These are phyloP conservation scores for Rhyacophila brunnea DNA, from an alignment of 1,140 invertebrate genomes.

Conservation along the genomic window DNA sequence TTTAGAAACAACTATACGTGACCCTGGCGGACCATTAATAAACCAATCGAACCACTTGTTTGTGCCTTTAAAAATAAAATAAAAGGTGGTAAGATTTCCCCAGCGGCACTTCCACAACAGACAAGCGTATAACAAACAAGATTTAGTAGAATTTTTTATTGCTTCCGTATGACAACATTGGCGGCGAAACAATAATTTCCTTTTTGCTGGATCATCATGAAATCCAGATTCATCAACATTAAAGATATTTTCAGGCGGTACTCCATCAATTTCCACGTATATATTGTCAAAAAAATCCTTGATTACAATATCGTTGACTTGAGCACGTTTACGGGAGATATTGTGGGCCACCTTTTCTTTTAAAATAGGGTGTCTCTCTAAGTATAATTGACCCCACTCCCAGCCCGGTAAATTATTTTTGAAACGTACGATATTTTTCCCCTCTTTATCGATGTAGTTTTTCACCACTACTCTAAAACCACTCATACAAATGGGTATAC, in stretches of 20 bases:
- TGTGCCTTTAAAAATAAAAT: constrained; percentile 16
- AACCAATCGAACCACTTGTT: constrained; percentile 16
- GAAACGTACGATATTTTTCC: no score
- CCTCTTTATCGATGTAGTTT: no score
- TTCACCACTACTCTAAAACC: no score
- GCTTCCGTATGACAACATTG: not conserved
- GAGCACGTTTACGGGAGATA: no score
- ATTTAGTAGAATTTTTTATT: constrained; percentile 12
- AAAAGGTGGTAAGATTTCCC: constrained; percentile 15
- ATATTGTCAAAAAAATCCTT: no score
- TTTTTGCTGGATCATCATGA: constrained; percentile 14
- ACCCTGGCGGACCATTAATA: constrained; percentile 15
- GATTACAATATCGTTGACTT: no score
- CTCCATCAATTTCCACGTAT: not conserved
- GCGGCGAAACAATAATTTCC: constrained; percentile 5
- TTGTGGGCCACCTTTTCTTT: no score
- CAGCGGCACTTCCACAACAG: constrained; percentile 20
- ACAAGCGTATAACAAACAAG: constrained; percentile 16
- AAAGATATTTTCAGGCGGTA: not conserved
- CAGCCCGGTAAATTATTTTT: no score
- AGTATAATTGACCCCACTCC: no score
- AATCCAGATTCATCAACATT: constrained; percentile 5
- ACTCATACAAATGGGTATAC: no score
- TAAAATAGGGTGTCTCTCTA: no score
- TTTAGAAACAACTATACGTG: no score